Conservation (phyloP, 2,888 invertebrate species). For the Timema podura region DNA sequence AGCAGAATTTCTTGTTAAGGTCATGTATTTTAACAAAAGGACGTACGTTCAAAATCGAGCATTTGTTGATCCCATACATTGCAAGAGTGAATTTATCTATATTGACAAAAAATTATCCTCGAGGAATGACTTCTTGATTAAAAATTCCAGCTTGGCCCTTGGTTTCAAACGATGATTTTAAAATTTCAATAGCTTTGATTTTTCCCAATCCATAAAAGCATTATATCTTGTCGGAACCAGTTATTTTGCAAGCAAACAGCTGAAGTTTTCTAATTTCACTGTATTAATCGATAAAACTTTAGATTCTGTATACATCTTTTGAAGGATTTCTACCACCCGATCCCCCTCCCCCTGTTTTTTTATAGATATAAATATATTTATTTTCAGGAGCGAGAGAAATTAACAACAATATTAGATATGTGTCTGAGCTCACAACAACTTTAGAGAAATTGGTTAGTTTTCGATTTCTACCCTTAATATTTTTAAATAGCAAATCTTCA, state of each 20-base stretch:
- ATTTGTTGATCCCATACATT: conserved; percentile 2
- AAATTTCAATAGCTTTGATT: neutral
- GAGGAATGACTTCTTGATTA: neutral
- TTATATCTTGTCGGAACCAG: neutral
- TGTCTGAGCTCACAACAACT: no score
- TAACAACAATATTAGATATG: no score
- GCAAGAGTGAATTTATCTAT: neutral
- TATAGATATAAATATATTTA: no score
- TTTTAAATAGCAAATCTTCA: no score
- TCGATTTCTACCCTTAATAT: no score
- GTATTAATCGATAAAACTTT: no score
- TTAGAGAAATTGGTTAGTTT: no score
- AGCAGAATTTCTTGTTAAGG: neutral
- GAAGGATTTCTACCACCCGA: no score
- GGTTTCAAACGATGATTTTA: neutral
- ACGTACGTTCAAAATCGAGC: neutral
- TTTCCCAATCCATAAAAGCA: neutral
- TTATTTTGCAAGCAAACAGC: neutral
- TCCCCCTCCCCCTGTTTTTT: no score
- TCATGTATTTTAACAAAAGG: neutral
- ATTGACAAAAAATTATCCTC: neutral
- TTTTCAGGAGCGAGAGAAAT: no score
- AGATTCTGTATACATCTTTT: no score
- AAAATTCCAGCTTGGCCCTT: neutral
- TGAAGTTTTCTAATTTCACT: neutral